Percentiles rank a stretch among this genome's conserved stretches.
Evolutionary conservation across 2,113 vertebrate species (phyloP).

Genomic region (Cyanistes caeruleus): DNA sequence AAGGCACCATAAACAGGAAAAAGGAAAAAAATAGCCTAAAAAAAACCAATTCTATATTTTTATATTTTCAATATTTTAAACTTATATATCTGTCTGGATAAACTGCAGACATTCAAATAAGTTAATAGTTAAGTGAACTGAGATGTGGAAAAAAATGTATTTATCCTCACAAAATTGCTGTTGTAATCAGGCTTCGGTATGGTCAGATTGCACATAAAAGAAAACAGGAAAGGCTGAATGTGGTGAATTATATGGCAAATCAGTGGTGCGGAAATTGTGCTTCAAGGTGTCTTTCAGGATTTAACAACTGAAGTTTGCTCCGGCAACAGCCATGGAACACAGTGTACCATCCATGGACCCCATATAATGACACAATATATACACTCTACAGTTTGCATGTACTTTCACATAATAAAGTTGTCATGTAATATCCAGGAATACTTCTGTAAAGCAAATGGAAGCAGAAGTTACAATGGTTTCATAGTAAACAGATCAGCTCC

Average conservation of each 20-base stretch:
- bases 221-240: slow-evolving; percentile 32
- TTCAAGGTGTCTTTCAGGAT: slow-evolving; percentile 73
- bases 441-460: slow-evolving; percentile 74
- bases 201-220: slow-evolving; percentile 41
- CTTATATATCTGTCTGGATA: slow-evolving; percentile 54
- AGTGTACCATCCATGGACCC: slow-evolving; percentile 54
- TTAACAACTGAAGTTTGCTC: slow-evolving; percentile 68
- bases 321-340: slow-evolving; percentile 51
- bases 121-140: slow-evolving; percentile 40
- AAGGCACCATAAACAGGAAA: slow-evolving; percentile 82
- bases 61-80: slow-evolving; percentile 43
- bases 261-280: slow-evolving; percentile 76
- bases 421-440: slow-evolving; percentile 69
- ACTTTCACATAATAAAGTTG: slow-evolving; percentile 68
- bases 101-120: slow-evolving; percentile 67
- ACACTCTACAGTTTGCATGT: slow-evolving; percentile 76
- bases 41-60: neutral
- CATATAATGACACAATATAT: slow-evolving; percentile 69
- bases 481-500: slow-evolving; percentile 64
- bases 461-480: slow-evolving; percentile 70
- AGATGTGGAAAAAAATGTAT: slow-evolving; percentile 31
- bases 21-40: slow-evolving; percentile 48
- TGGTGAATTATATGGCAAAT: slow-evolving; percentile 58
- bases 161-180: slow-evolving; percentile 48
- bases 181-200: slow-evolving; percentile 37